Evolutionary conservation across 2,888 invertebrate species (phyloP), one percentile per base, ranked within the genome.

Genomic region (Drosophila paranaensis): DNA sequence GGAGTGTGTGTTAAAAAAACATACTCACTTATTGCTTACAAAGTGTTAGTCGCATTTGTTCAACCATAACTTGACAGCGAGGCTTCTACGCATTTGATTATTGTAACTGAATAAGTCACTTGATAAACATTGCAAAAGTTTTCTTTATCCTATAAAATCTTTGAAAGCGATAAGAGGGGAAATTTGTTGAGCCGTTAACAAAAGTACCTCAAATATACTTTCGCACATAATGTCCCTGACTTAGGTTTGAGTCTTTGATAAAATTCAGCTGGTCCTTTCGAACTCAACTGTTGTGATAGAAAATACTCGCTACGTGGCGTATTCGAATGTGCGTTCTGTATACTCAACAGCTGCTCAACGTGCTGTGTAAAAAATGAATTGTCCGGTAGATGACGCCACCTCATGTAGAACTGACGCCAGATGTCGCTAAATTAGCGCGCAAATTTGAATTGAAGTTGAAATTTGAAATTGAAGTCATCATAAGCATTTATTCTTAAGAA

Each of bases 11-110:
- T 1, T 20, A 77, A 42, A 39, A 63, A 16, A 5, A 45, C 45
- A 35, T 9, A 11, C 46, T 3, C 20, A 20, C 20, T 20, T 20
- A 20, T 20, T 20, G 20, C 20, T 20, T 20, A 20, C 20, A 2
- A 20, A 20, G 20, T 60, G 42, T 69, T 55, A 33, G 43, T 45
- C 33, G 25, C 51, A 62, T 68, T 73, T 74, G 68, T n/a, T 20
- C 40, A 54, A 37, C n/a, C 43, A 60, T 39, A 45, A 25, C 25
- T 25, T 1, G 30, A 45, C 10, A n/a, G n/a, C 2, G 37, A 51
- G 9, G 5, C 25, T 20, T 0, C 35, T 11, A 14, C 37, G 11
- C 20, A 30, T 40, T 40, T 37, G 35, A 43, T 40, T 13, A 37
- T 27, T 14, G n/a, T 45, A n/a, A 37, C 20, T 35, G 43, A 25